Conservation (phyloP, 2,888 invertebrate genomes). For the Camponotus fellah region DNA sequence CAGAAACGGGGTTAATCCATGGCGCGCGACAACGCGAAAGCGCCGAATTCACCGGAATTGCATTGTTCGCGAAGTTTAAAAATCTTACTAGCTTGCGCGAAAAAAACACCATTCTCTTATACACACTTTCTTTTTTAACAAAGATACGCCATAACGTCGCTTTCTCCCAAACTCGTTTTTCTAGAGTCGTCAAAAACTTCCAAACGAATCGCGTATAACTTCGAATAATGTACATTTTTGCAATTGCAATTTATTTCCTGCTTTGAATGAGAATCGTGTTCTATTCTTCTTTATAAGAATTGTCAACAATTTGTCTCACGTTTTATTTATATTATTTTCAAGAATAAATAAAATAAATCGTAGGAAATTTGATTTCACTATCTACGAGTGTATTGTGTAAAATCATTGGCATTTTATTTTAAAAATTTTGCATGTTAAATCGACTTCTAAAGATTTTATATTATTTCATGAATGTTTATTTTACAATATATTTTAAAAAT, state of each 20-base stretch:
- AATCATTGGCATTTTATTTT: not conserved
- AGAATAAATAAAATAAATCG: not conserved
- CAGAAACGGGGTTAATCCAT: conserved; percentile 73
- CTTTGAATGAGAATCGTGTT: not conserved
- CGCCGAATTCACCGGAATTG: conserved; percentile 14
- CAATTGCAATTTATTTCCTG: not conserved
- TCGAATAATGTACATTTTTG: not conserved
- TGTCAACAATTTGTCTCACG: not conserved
- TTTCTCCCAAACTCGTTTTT: conserved; percentile 1
- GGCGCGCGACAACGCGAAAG: conserved; percentile 32
- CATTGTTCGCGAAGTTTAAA: conserved; percentile 20
- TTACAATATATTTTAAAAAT: not conserved
- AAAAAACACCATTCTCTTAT: not conserved
- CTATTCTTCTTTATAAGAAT: not conserved
- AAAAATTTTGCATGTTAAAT: not conserved
- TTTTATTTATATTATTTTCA: not conserved
- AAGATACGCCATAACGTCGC: not conserved
- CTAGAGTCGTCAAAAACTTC: not conserved
- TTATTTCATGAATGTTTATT: not conserved
- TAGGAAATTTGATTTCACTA: not conserved
- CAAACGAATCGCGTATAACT: not conserved
- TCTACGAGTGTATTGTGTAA: not conserved
- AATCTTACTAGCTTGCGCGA: not conserved
- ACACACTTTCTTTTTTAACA: not conserved
- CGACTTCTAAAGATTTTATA: not conserved